Conservation (phyloP, 1,140 invertebrate genomes). For the Diprion similis region DNA sequence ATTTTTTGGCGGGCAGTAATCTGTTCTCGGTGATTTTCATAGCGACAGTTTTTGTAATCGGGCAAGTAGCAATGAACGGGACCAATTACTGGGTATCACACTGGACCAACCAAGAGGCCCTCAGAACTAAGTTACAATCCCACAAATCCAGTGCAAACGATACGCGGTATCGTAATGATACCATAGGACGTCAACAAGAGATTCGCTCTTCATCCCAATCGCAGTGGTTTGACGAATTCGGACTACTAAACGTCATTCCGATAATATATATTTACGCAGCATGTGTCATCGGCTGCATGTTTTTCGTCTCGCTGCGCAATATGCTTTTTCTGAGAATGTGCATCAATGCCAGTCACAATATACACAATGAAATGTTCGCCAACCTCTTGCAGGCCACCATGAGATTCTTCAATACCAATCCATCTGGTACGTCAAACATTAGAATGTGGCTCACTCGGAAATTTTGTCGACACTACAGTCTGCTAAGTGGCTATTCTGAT, state of each 20-base stretch:
- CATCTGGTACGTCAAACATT: slow-evolving; percentile 67
- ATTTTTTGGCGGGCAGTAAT: slow-evolving; percentile 73
- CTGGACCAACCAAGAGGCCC: slow-evolving; percentile 69
- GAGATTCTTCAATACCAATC: slow-evolving; percentile 86
- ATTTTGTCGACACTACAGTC: too few relatives aligned
- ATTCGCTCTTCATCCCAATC: neutral
- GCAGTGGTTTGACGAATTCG: slow-evolving; percentile 37
- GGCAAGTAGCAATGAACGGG: slow-evolving; percentile 73
- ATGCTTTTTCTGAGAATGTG: slow-evolving; percentile 81
- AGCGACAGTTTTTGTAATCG: slow-evolving; percentile 66
- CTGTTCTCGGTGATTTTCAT: slow-evolving; percentile 65
- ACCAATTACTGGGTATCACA: slow-evolving; percentile 83
- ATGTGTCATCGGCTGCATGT: slow-evolving; percentile 48
- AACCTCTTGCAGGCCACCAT: slow-evolving; percentile 78
- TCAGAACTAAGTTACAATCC: slow-evolving; percentile 36
- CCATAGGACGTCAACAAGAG: slow-evolving; percentile 11
- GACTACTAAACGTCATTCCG: slow-evolving; percentile 33
- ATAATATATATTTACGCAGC: slow-evolving; percentile 58
- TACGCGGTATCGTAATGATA: slow-evolving; percentile 1
- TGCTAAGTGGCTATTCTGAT: slow-evolving; percentile 49
- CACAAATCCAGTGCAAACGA: too few relatives aligned
- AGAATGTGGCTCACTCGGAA: neutral
- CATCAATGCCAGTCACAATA: slow-evolving; percentile 77
- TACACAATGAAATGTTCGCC: slow-evolving; percentile 87
- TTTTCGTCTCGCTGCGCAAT: slow-evolving; percentile 67